These are phyloP conservation scores for Paramisgurnus dabryanus DNA, from an alignment of 2,113 vertebrate species.

Conservation along the genomic window DNA sequence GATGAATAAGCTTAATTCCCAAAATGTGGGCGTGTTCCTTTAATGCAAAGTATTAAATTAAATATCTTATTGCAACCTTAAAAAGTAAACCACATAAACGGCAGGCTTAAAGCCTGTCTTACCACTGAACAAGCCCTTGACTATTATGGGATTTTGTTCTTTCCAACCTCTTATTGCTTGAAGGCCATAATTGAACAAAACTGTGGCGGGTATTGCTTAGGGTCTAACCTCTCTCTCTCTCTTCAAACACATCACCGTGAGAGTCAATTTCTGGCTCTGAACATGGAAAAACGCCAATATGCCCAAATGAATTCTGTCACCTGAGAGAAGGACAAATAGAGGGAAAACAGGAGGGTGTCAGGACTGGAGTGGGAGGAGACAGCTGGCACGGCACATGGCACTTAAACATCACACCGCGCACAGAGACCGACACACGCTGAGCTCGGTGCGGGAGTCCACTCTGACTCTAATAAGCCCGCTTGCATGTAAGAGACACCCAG, in stretches of 20 bases:
- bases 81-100: too few relatives aligned
- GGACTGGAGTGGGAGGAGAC: constrained; percentile 60
- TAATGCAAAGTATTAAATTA: too few relatives aligned
- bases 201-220: background rate
- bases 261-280: background rate
- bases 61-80: too few relatives aligned
- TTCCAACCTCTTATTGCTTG: background rate
- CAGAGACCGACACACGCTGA: constrained; percentile 38
- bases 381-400: constrained; percentile 68
- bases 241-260: background rate
- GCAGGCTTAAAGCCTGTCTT: background rate
- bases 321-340: background rate
- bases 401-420: constrained; percentile 66
- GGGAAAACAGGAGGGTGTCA: background rate
- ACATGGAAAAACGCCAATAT: background rate
- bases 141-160: background rate
- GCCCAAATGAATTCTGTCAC: background rate
- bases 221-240: constrained; percentile 20
- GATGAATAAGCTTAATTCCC: too few relatives aligned
- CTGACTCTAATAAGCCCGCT: constrained; percentile 13
- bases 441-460: constrained; percentile 11
- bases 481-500: background rate
- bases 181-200: constrained; percentile 30
- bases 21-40: too few relatives aligned
- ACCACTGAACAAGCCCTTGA: background rate